phyloP scores from a whole-genome alignment of 2,888 invertebrate genomes.

The Sinohyriopsis cumingii region DNA sequence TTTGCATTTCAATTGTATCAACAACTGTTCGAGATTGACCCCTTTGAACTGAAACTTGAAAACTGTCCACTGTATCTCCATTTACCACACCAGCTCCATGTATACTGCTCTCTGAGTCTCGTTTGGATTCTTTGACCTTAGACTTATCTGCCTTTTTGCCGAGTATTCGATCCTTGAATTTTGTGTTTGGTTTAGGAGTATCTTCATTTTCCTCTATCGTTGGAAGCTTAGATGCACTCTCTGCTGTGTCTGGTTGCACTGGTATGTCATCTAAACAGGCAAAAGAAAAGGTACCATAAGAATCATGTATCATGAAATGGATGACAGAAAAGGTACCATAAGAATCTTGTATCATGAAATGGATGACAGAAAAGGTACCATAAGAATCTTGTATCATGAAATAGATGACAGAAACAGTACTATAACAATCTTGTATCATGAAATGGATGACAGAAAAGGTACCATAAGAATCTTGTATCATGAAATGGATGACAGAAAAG shows the following conservation, averaged over 20 bases:
- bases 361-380: neutral
- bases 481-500: too few relatives aligned
- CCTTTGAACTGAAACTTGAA: slow-evolving; percentile 38
- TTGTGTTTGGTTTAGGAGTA: slow-evolving; percentile 18
- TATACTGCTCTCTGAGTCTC: slow-evolving; percentile 27
- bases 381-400: neutral
- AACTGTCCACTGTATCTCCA: slow-evolving; percentile 43
- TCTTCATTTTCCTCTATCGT: slow-evolving; percentile 45
- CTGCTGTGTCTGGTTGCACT: slow-evolving; percentile 33
- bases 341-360: neutral
- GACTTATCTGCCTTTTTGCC: slow-evolving; percentile 41
- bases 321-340: too few relatives aligned
- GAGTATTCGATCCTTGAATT: slow-evolving; percentile 16
- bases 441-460: neutral
- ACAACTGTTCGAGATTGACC: slow-evolving; percentile 42
- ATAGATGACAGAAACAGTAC: neutral
- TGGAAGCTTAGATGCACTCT: slow-evolving; percentile 31
- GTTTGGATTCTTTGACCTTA: slow-evolving; percentile 30
- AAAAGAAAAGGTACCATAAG: slow-evolving; percentile 1
- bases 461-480: neutral
- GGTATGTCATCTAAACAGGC: slow-evolving; percentile 51
- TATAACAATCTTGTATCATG: too few relatives aligned
- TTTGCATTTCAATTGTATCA: slow-evolving; percentile 46
- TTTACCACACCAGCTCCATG: slow-evolving; percentile 23
- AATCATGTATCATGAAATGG: neutral